Percentiles rank a stretch among this genome's conserved stretches.
Evolutionary conservation across 2,888 invertebrate genomes (phyloP).

Genomic region (Mythimna vitellina): DNA sequence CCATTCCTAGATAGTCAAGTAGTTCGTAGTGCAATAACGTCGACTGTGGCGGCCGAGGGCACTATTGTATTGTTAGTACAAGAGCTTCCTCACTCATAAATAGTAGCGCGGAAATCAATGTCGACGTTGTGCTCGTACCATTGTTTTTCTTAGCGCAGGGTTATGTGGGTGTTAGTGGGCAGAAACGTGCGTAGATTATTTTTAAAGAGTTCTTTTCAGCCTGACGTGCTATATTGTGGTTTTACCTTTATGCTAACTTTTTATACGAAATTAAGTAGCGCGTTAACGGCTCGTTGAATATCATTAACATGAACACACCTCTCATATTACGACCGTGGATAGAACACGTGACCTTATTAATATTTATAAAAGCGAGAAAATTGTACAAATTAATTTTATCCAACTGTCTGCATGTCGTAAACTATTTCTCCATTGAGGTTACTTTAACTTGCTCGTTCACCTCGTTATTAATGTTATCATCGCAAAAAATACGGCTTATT

Average conservation of each 20-base stretch:
- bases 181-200: not conserved
- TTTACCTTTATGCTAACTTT: slow-evolving; percentile 18
- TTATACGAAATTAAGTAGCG: slow-evolving; percentile 24
- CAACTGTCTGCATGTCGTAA: slow-evolving; percentile 15
- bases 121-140: slow-evolving; percentile 43
- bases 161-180: slow-evolving; percentile 20
- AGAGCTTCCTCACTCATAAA: slow-evolving; percentile 65
- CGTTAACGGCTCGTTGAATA: slow-evolving; percentile 26
- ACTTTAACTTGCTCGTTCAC: not conserved
- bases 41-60: slow-evolving; percentile 51
- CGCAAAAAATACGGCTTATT: not conserved
- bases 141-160: slow-evolving; percentile 57
- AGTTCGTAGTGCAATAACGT: slow-evolving; percentile 67
- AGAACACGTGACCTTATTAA: slow-evolving; percentile 45
- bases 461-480: not conserved
- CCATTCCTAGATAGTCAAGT: slow-evolving; percentile 60
- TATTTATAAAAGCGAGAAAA: slow-evolving; percentile 31
- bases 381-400: slow-evolving; percentile 17
- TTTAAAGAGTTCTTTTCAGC: not conserved
- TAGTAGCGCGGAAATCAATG: slow-evolving; percentile 66
- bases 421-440: slow-evolving; percentile 2
- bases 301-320: slow-evolving; percentile 42
- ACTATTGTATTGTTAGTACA: slow-evolving; percentile 68
- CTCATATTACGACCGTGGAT: slow-evolving; percentile 18
- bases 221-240: slow-evolving; percentile 1